Percentiles rank a stretch among this genome's conserved stretches.
These are phyloP conservation scores for Pitangus sulphuratus DNA, from an alignment of 2,797 vertebrate species.

Conservation along the genomic window DNA sequence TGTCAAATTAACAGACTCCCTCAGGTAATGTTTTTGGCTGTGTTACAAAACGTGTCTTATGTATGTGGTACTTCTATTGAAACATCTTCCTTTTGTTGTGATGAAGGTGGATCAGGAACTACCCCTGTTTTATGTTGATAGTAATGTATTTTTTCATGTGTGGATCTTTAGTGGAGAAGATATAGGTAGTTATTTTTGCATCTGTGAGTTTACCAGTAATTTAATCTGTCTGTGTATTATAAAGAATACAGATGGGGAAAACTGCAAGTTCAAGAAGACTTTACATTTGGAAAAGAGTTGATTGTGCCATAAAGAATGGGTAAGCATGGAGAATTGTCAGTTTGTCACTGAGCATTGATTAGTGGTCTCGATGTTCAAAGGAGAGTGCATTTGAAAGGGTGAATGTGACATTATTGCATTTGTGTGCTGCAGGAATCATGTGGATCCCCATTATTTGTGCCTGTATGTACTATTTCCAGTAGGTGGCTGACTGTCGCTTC, in stretches of 20 bases:
- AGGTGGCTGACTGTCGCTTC: conserved; percentile 52
- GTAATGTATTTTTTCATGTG: fast-evolving
- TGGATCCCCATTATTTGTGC: conserved; percentile 59
- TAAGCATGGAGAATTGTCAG: background rate
- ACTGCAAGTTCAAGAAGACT: background rate
- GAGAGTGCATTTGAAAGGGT: background rate
- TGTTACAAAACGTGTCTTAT: background rate
- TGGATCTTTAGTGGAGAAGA: background rate
- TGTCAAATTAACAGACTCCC: background rate
- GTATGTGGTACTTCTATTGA: background rate
- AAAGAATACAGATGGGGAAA: conserved; percentile 10
- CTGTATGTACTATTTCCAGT: conserved; percentile 51
- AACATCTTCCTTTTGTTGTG: background rate
- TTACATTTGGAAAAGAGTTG: background rate
- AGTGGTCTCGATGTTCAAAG: background rate
- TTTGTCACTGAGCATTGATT: background rate
- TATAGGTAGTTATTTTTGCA: background rate
- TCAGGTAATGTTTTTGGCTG: background rate
- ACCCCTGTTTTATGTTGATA: background rate
- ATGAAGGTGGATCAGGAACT: background rate
- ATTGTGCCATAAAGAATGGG: background rate
- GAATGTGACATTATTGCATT: background rate
- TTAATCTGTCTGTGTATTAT: background rate
- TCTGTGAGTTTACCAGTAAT: conserved; percentile 2
- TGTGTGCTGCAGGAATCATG: conserved; percentile 16